Conservation (phyloP, 2,113 vertebrate genomes). For the Corythornis vintsioides region DNA sequence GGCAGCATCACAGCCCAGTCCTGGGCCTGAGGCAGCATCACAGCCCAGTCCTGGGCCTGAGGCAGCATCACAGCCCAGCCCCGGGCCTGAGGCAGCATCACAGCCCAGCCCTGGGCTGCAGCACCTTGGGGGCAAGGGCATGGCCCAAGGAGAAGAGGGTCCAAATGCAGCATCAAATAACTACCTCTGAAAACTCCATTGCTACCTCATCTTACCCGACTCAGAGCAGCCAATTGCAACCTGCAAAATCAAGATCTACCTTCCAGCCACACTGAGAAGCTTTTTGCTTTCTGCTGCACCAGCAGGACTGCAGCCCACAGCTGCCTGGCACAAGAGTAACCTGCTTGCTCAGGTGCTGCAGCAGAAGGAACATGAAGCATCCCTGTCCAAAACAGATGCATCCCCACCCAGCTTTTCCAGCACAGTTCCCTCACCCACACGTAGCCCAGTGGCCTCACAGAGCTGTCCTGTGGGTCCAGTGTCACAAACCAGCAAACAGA, state of each 20-base stretch:
- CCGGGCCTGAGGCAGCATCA: too few species aligned
- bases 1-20: not conserved
- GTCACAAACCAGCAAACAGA: not conserved
- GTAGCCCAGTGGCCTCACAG: not conserved
- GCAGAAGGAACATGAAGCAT: not conserved
- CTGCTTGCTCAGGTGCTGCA: not conserved
- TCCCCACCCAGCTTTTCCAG: not conserved
- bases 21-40: not conserved
- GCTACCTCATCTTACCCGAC: not conserved
- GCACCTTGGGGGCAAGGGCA: not conserved
- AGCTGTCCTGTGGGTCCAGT: not conserved
- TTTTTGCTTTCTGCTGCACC: not conserved
- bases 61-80: too few species aligned
- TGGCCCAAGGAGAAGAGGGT: not conserved
- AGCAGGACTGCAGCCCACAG: not conserved
- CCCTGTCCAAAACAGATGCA: not conserved
- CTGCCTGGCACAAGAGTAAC: not conserved
- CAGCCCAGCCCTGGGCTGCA: not conserved
- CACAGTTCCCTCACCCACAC: not conserved
- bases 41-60: not conserved
- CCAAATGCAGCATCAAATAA: not conserved
- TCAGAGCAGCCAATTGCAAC: not conserved
- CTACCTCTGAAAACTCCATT: not conserved
- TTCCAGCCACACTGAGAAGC: not conserved
- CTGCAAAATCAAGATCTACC: not conserved